These are phyloP conservation scores for Sorex araneus DNA, from an alignment of 2,113 vertebrate genomes.

Conservation along the genomic window DNA sequence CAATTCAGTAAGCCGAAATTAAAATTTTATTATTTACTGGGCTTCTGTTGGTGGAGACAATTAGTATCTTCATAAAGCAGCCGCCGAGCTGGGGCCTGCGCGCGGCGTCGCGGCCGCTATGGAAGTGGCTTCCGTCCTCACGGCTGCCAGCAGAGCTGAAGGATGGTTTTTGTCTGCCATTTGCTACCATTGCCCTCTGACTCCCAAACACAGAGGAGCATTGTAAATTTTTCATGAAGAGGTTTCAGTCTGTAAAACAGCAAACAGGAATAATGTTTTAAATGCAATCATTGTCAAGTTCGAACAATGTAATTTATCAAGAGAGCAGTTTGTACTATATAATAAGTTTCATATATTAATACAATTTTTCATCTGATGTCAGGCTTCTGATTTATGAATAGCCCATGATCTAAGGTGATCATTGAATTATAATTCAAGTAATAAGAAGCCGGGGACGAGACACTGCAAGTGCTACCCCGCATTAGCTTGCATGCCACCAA, in stretches of 20 bases:
- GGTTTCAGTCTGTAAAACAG: conserved; percentile 94
- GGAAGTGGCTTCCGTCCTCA: conserved; percentile 87
- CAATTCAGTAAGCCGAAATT: conserved; percentile 92
- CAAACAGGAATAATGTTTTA: conserved; percentile 99
- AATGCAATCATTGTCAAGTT: conserved; percentile 99
- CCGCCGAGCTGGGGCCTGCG: conserved; percentile 88
- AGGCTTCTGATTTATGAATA: conserved; percentile 99
- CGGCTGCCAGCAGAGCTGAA: conserved; percentile 90
- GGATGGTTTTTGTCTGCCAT: conserved; percentile 91
- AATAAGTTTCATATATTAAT: conserved; percentile 99
- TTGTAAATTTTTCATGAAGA: conserved; percentile 98
- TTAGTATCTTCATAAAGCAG: conserved; percentile 95
- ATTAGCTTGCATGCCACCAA: conserved; percentile 91
- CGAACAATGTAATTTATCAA: conserved; percentile 99
- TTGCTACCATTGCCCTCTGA: conserved; percentile 93
- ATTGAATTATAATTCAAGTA: conserved; percentile 99
- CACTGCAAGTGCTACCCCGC: conserved; percentile 90
- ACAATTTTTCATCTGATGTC: conserved; percentile 99
- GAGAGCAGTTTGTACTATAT: conserved; percentile 99
- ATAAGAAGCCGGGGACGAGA: conserved; percentile 94
- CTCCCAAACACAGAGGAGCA: conserved; percentile 95
- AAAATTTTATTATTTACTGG: conserved; percentile 99
- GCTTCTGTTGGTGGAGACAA: conserved; percentile 93
- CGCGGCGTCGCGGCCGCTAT: conserved; percentile 78
- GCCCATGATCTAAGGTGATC: conserved; percentile 99